These are phyloP conservation scores for Trogon surrucura DNA, from an alignment of 2,113 vertebrate genomes.

Conservation along the genomic window DNA sequence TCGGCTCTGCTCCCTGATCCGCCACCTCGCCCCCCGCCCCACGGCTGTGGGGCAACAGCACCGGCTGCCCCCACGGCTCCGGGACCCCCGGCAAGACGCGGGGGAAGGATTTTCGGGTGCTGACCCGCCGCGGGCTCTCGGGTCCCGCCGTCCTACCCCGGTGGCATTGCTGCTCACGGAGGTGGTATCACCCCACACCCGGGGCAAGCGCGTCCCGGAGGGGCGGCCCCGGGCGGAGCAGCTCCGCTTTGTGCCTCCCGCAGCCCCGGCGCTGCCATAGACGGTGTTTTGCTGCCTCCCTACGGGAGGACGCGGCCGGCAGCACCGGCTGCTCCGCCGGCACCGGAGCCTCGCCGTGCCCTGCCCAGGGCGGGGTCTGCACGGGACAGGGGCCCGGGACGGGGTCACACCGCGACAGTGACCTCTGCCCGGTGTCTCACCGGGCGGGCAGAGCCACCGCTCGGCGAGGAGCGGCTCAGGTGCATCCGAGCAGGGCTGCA, in stretches of 20 bases:
- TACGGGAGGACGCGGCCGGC: not conserved
- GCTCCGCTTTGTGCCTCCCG: not conserved
- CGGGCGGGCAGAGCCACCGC: too few species aligned
- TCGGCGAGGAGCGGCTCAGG: too few species aligned
- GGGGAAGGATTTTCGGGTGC: not conserved
- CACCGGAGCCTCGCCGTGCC: too few species aligned
- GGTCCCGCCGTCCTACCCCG: not conserved
- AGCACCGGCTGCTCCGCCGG: not conserved
- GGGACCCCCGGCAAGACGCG: rapidly evolving
- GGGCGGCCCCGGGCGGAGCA: not conserved
- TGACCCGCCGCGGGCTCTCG: rapidly evolving
- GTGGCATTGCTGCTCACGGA: rapidly evolving
- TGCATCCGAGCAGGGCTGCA: too few species aligned
- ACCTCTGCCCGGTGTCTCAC: too few species aligned
- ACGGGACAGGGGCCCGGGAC: too few species aligned
- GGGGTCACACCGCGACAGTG: too few species aligned
- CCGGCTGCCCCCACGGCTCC: not conserved
- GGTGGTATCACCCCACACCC: rapidly evolving
- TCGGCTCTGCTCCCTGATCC: not conserved
- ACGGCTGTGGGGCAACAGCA: rapidly evolving
- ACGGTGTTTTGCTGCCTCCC: slow-evolving; percentile 52
- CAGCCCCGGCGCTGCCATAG: not conserved
- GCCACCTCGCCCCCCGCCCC: not conserved
- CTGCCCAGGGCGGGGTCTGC: too few species aligned
- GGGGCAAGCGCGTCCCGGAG: not conserved